phyloP scores from a whole-genome alignment of 1,140 invertebrate genomes.

The Camponotus vicinus region DNA sequence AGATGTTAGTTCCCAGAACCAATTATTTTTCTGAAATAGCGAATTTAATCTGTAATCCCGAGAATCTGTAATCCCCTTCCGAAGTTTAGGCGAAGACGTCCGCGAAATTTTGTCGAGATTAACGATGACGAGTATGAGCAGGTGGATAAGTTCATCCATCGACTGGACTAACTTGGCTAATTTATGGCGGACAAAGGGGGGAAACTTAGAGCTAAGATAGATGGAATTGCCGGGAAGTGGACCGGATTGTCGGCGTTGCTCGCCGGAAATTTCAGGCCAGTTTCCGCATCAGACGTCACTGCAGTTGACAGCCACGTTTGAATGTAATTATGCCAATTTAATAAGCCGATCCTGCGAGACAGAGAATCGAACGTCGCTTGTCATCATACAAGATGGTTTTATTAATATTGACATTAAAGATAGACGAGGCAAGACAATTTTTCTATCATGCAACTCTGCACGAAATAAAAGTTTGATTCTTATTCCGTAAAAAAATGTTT shows the following conservation, averaged over 20 bases:
- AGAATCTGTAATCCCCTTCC: neutral
- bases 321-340: slow-evolving; percentile 51
- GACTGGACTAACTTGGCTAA: slow-evolving; percentile 48
- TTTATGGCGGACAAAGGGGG: slow-evolving; percentile 35
- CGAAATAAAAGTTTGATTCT: neutral
- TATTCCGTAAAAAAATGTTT: neutral
- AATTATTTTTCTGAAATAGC: slow-evolving; percentile 16
- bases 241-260: slow-evolving; percentile 53
- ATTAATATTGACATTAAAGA: neutral
- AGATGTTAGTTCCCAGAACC: neutral
- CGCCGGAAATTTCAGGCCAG: slow-evolving; percentile 46
- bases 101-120: slow-evolving; percentile 26
- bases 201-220: slow-evolving; percentile 33
- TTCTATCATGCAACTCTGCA: neutral
- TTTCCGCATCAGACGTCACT: slow-evolving; percentile 35
- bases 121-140: slow-evolving; percentile 24
- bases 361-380: slow-evolving; percentile 1
- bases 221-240: slow-evolving; percentile 48
- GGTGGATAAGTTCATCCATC: slow-evolving; percentile 44
- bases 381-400: neutral
- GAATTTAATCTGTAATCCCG: neutral
- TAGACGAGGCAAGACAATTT: neutral
- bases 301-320: slow-evolving; percentile 32
- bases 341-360: slow-evolving; percentile 15
- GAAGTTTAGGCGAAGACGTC: slow-evolving; percentile 23